Evolutionary conservation across 2,888 invertebrate species (phyloP).

Genomic region (Rhamphomyia laevipes): DNA sequence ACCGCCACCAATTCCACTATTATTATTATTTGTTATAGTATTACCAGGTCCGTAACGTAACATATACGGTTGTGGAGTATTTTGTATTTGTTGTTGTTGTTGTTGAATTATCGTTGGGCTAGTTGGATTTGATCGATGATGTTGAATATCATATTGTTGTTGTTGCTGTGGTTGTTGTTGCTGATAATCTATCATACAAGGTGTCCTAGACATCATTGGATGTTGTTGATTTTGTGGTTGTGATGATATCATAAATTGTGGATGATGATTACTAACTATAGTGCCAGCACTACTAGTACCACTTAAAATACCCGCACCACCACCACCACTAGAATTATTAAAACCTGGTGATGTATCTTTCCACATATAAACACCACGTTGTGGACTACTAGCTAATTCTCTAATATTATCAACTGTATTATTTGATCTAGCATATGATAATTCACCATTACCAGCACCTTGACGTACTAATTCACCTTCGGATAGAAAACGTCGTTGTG

Average conservation of each 20-base stretch:
- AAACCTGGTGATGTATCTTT: slow-evolving; percentile 63
- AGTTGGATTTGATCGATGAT: slow-evolving; percentile 60
- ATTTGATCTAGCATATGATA: slow-evolving; percentile 55
- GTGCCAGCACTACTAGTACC: slow-evolving; percentile 32
- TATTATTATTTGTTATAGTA: slow-evolving; percentile 12
- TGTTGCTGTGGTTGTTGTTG: slow-evolving; percentile 37
- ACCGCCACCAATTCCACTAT: slow-evolving; percentile 19
- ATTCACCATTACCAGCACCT: slow-evolving; percentile 38
- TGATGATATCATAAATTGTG: slow-evolving; percentile 27
- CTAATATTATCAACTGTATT: slow-evolving; percentile 77
- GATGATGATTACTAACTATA: slow-evolving; percentile 30
- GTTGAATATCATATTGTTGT: slow-evolving; percentile 39
- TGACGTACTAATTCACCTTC: slow-evolving; percentile 70
- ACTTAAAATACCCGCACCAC: slow-evolving; percentile 17
- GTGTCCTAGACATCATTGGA: slow-evolving; percentile 13
- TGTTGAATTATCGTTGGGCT: slow-evolving; percentile 50
- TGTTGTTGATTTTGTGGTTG: slow-evolving; percentile 6
- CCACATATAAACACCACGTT: slow-evolving; percentile 70
- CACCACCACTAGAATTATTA: slow-evolving; percentile 18
- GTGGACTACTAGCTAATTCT: slow-evolving; percentile 78
- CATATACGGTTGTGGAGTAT: slow-evolving; percentile 28
- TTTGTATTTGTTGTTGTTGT: slow-evolving; percentile 22
- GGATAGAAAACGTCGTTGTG: slow-evolving; percentile 66
- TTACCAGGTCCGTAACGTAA: slow-evolving; percentile 25
- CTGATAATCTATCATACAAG: slow-evolving; percentile 18